Evolutionary conservation across 2,113 vertebrate species (phyloP), one percentile per base, ranked within the genome.

Genomic region (Setophaga coronata): DNA sequence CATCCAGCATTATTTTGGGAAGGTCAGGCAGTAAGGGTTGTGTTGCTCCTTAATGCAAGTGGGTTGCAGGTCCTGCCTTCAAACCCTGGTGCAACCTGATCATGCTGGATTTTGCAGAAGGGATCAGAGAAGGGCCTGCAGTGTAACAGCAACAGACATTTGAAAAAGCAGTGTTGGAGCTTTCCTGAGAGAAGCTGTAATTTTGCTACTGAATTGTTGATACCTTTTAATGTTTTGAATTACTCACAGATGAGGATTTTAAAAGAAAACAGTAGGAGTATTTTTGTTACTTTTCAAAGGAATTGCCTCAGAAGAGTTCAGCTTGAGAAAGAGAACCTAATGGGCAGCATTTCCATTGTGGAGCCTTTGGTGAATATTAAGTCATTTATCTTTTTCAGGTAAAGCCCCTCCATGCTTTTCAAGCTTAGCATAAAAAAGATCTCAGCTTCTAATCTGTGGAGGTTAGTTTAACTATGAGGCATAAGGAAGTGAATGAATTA

Each of bases 401-500:
- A 81, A 60, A 87, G 31, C 29, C 40, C 42, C 33, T 88, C 64
- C 69, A 93, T 6, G 8, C 34, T 91, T 60, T 91, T 90, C 80
- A 94, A 71, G 81, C 42, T 80, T 79, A 89, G 48, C 54, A 45
- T 72, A 78, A 82, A 90, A 92, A 76, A 73, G 18, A 85, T 62
- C 51, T 90, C 43, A 58, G 40, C 42, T 83, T 84, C 61, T 89
- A 45, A 71, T 86, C 34, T 40, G 2, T 43, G 42, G 79, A 95
- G 57, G 48, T 91, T 86, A 93, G 51, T 82, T 95, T 48, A 90
- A 58, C 91, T 87, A 23, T 51, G 69, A 95, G 60, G 82, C 40
- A 73, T 77, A n/a, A 58, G 28, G 73, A 94, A 86, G 80, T n/a
- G 45, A 96, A 93, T 51, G 54, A 96, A 91, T 95, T 80, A 81